Conservation (phyloP, 2,797 vertebrate species). For the Syndactyla subalaris region DNA sequence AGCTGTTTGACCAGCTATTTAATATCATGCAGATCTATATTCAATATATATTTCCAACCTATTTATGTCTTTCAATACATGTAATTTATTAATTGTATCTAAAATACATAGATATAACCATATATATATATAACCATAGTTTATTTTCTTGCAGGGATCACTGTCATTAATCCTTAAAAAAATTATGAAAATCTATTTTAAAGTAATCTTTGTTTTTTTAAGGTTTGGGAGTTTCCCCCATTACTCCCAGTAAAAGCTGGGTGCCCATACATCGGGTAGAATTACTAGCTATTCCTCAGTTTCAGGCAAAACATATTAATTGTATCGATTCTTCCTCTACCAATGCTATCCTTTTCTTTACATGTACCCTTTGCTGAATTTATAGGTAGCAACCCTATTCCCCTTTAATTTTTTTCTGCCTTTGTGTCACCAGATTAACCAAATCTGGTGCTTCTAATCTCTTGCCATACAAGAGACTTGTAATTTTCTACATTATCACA, state of each 20-base stretch:
- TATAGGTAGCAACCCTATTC: neutral
- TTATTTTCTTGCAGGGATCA: neutral
- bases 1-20: neutral
- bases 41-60: neutral
- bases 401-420: neutral
- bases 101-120: neutral
- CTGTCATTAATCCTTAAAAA: neutral
- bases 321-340: neutral
- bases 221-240: neutral
- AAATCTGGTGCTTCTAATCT: neutral
- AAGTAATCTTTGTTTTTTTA: neutral
- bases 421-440: neutral
- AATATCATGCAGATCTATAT: neutral
- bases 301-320: neutral
- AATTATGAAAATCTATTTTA: neutral
- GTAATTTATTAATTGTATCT: neutral
- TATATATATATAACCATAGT: fast-evolving
- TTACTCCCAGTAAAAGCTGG: neutral
- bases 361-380: neutral
- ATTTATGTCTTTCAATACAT: neutral
- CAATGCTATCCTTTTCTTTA: neutral
- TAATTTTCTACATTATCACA: neutral
- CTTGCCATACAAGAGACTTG: neutral
- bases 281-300: neutral
- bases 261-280: neutral